These are phyloP conservation scores for Plectus sambesii DNA, from an alignment of 1,140 invertebrate species.

Conservation along the genomic window DNA sequence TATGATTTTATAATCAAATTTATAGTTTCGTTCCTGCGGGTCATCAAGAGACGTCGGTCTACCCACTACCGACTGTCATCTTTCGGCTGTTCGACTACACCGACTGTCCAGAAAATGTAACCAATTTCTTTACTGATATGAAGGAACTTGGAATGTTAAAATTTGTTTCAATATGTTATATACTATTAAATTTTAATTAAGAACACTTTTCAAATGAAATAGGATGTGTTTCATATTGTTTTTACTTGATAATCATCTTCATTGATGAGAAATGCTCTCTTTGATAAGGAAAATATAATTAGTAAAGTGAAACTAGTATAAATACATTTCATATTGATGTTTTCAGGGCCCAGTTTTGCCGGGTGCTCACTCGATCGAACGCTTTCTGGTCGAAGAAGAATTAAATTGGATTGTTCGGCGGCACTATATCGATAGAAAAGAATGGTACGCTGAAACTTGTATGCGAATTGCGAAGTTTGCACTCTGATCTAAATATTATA, in stretches of 20 bases:
- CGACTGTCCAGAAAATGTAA: slow-evolving; percentile 75
- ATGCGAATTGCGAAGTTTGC: too few species aligned
- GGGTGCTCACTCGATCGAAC: slow-evolving; percentile 87
- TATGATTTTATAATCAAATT: slow-evolving; percentile 76
- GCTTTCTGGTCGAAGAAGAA: slow-evolving; percentile 95
- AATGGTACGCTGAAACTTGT: too few species aligned
- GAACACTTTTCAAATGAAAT: too few species aligned
- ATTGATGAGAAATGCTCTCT: too few species aligned
- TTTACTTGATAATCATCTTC: too few species aligned
- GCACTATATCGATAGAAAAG: slow-evolving; percentile 75
- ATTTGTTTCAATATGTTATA: neutral
- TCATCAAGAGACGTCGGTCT: slow-evolving; percentile 66
- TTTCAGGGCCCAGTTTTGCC: slow-evolving; percentile 58
- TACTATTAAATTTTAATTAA: neutral
- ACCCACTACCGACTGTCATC: slow-evolving; percentile 57
- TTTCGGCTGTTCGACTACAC: slow-evolving; percentile 86
- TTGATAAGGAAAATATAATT: too few species aligned
- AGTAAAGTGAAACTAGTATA: too few species aligned
- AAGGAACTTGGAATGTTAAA: too few species aligned
- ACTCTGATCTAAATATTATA: too few species aligned
- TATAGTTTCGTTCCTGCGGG: slow-evolving; percentile 74
- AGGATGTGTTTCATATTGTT: too few species aligned
- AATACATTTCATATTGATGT: too few species aligned
- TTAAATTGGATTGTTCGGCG: slow-evolving; percentile 81
- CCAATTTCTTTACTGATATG: neutral